These are phyloP conservation scores for Pheucticus melanocephalus DNA, from an alignment of 2,113 vertebrate genomes.

Conservation along the genomic window DNA sequence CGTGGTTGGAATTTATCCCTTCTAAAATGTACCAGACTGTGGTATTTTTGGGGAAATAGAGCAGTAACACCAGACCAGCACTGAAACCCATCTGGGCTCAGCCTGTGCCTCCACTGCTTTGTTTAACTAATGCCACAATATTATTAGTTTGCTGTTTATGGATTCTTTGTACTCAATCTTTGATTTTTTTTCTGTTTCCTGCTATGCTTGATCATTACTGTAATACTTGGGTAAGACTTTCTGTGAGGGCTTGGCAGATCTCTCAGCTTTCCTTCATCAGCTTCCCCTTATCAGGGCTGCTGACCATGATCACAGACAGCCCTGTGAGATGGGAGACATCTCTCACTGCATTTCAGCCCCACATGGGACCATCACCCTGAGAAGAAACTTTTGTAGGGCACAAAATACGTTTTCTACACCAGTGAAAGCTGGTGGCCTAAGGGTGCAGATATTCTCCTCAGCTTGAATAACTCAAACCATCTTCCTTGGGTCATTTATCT, in stretches of 20 bases:
- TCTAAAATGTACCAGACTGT: not conserved
- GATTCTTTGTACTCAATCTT: not conserved
- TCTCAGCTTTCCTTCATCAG: not conserved
- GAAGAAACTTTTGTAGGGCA: not conserved
- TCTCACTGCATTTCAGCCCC: not conserved
- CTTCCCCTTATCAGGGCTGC: not conserved
- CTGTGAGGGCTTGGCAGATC: not conserved
- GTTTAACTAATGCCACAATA: not conserved
- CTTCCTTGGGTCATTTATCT: not conserved
- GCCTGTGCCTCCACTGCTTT: not conserved
- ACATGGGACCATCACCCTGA: too few relatives aligned
- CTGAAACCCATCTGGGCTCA: not conserved
- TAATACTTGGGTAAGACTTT: not conserved
- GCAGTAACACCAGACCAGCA: not conserved
- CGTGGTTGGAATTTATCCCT: not conserved
- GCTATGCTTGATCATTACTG: not conserved
- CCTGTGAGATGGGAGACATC: not conserved
- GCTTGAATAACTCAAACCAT: not conserved
- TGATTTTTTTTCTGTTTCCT: not conserved
- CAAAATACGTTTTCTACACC: not conserved
- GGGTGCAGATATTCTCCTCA: not conserved
- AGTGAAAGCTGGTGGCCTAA: not conserved
- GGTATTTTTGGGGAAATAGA: too few relatives aligned
- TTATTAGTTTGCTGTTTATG: not conserved
- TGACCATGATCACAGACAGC: rapidly evolving